A percentile compares a stretch with the other conserved stretches of the same genome.
Evolutionary conservation across 2,797 vertebrate species (phyloP).

Genomic region (Microchirus variegatus): DNA sequence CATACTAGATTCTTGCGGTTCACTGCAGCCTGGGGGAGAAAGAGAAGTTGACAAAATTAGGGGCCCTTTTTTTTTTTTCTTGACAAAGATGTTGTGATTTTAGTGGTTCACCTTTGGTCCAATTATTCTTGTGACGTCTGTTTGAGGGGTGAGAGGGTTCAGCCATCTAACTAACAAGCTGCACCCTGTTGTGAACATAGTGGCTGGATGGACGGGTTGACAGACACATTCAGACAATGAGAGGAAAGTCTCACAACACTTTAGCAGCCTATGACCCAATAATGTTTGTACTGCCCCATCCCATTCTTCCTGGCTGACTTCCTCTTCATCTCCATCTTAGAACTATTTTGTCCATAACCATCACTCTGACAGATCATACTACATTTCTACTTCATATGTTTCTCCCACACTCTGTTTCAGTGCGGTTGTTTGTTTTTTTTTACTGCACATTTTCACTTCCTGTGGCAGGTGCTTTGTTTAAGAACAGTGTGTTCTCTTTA

Average conservation of each 20-base stretch:
- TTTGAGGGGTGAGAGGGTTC: constrained; percentile 51
- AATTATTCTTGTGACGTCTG: constrained; percentile 54
- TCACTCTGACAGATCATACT: not conserved
- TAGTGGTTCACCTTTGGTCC: constrained; percentile 67
- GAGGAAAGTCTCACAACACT: not conserved
- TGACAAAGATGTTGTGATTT: constrained; percentile 29
- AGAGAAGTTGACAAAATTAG: not conserved
- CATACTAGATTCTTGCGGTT: constrained; percentile 25
- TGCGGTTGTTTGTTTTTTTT: not conserved
- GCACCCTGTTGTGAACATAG: constrained; percentile 38
- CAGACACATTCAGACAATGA: constrained; percentile 29
- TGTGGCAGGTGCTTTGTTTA: not conserved
- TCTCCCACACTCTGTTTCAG: not conserved
- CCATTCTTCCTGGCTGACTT: not conserved
- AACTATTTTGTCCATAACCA: not conserved
- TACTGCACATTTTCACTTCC: no score
- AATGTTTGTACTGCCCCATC: constrained; percentile 2
- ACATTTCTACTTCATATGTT: constrained; percentile 1
- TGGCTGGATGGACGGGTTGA: constrained; percentile 11
- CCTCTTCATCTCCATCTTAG: not conserved
- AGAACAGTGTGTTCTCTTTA: constrained; percentile 38
- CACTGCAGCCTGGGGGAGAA: constrained; percentile 12
- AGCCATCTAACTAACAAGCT: constrained; percentile 55
- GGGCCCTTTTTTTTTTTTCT: constrained; percentile 36
- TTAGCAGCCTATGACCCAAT: constrained; percentile 27